Percentiles rank a stretch among this genome's conserved stretches.
phyloP scores from a whole-genome alignment of 2,888 invertebrate genomes.

The Osmoderma eremita region DNA sequence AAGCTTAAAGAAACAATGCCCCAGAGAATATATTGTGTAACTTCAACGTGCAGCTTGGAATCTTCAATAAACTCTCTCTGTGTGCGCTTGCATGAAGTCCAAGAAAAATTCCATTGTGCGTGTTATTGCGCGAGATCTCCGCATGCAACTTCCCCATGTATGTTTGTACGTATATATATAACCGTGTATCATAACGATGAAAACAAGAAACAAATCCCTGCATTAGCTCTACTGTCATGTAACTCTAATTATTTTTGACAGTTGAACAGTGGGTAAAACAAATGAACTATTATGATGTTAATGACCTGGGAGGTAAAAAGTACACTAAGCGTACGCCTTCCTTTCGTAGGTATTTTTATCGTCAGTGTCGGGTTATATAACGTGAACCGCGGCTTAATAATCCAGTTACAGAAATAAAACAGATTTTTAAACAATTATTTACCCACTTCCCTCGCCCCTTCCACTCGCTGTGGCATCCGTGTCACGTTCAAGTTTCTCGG shows the following conservation, averaged over 20 bases:
- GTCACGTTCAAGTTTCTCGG: no score
- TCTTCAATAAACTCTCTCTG: no score
- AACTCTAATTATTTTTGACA: slow-evolving; percentile 43
- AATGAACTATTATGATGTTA: slow-evolving; percentile 43
- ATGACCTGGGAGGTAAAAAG: slow-evolving; percentile 39
- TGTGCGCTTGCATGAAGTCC: not conserved
- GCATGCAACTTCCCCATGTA: slow-evolving; percentile 16
- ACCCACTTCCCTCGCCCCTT: slow-evolving; percentile 15
- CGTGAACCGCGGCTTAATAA: slow-evolving; percentile 30
- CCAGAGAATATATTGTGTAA: no score
- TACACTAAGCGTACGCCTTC: slow-evolving; percentile 24
- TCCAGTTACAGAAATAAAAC: slow-evolving; percentile 37
- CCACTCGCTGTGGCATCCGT: not conserved
- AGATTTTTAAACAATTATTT: slow-evolving; percentile 37
- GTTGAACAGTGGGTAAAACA: slow-evolving; percentile 41
- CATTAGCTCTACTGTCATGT: slow-evolving; percentile 37
- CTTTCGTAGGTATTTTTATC: slow-evolving; percentile 36
- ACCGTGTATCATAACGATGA: slow-evolving; percentile 31
- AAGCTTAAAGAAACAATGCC: no score
- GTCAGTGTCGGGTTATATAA: slow-evolving; percentile 29
- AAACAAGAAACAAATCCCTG: slow-evolving; percentile 37
- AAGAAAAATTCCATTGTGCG: slow-evolving; percentile 21
- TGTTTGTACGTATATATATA: no score
- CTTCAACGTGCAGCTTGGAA: no score
- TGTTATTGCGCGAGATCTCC: slow-evolving; percentile 20